Evolutionary conservation across 2,888 invertebrate genomes (phyloP).

Genomic region (Neria commutata): DNA sequence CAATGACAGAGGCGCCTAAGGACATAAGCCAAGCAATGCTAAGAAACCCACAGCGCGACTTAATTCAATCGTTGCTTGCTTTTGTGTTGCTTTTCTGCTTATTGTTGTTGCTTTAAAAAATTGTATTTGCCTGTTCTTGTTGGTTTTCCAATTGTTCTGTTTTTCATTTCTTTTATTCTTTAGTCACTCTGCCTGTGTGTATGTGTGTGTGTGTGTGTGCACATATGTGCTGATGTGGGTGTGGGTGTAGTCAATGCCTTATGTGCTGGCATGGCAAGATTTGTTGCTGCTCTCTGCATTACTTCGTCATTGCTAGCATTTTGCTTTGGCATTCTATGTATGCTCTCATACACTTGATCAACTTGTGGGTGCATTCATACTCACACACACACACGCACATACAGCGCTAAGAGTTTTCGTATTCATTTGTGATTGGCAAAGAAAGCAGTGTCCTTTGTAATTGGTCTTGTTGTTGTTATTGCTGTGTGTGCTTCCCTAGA

Average conservation of each 20-base stretch:
- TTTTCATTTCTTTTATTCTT: background rate
- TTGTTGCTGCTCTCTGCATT: background rate
- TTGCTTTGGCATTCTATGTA: too few species aligned
- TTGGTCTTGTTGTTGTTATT: too few species aligned
- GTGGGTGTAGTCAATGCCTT: background rate
- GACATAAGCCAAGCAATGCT: background rate
- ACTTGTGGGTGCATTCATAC: conserved; percentile 2
- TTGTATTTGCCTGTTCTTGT: conserved; percentile 13
- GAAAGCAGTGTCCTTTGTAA: too few species aligned
- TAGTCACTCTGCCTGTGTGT: background rate
- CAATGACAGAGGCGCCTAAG: background rate
- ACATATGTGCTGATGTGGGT: background rate
- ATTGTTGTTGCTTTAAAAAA: conserved; percentile 8
- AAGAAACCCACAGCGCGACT: conserved; percentile 22
- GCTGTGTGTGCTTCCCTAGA: too few species aligned
- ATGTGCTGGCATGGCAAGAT: background rate
- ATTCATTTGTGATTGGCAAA: background rate
- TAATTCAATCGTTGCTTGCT: conserved; percentile 20
- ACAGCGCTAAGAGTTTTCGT: background rate
- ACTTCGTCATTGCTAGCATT: background rate
- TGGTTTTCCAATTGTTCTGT: conserved; percentile 8
- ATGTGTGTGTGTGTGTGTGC: background rate
- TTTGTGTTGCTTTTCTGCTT: conserved; percentile 6
- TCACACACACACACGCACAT: background rate
- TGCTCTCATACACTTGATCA: too few species aligned